Evolutionary conservation across 2,888 invertebrate species (phyloP).

Genomic region (Aporophyla lueneburgensis): DNA sequence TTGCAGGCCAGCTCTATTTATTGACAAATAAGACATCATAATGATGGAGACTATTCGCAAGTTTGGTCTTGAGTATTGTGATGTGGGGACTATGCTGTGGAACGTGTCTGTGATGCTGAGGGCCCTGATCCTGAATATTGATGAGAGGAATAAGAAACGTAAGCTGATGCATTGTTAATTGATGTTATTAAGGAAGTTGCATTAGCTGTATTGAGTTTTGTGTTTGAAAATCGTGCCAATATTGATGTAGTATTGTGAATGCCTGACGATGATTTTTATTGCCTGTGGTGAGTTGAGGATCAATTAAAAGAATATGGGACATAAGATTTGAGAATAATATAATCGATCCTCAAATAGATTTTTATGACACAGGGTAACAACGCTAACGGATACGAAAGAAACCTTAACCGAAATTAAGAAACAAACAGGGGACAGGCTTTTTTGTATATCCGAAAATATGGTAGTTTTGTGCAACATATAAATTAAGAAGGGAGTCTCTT

Average conservation of each 20-base stretch:
- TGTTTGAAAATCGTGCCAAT: too few species aligned
- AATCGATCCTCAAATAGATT: not conserved
- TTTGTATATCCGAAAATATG: not conserved
- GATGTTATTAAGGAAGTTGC: not conserved
- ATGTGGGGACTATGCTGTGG: conserved; percentile 76
- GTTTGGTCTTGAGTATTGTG: conserved; percentile 72
- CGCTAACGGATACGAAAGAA: not conserved
- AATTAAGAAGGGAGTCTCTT: not conserved
- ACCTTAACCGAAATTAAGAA: not conserved
- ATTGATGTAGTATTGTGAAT: not conserved
- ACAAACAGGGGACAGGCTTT: not conserved
- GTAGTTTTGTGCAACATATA: not conserved
- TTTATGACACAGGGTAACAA: not conserved
- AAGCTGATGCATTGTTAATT: conserved; percentile 47
- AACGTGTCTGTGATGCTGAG: conserved; percentile 75
- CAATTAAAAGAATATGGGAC: not conserved
- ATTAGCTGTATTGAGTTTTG: not conserved
- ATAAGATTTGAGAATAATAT: not conserved
- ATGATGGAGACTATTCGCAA: conserved; percentile 55
- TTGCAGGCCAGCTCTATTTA: conserved; percentile 13
- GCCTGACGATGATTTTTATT: not conserved
- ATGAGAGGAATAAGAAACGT: conserved; percentile 71
- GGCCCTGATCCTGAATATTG: conserved; percentile 72
- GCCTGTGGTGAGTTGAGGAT: not conserved
- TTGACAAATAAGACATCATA: conserved; percentile 5